Evolutionary conservation across 2,888 invertebrate genomes (phyloP), one percentile per base, ranked within the genome.

Genomic region (Branchipolynoe longqiensis): DNA sequence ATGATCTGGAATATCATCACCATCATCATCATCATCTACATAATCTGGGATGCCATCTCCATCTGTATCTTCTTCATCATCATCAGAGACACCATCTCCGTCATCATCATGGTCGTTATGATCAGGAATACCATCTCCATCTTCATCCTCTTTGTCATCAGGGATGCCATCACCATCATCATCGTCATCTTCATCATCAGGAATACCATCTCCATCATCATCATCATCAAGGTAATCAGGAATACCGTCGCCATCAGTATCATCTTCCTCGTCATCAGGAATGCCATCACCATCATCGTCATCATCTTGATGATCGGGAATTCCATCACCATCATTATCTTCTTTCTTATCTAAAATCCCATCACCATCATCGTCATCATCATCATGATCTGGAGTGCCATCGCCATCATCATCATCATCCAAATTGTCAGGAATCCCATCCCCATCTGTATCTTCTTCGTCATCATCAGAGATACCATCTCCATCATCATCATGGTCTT

Each of bases 271-370:
- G 25, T 59, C 18, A 54, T 88, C 89, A 1, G 92, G 92, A 41
- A 93, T 91, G 25, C 92, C 92, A 88, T 92, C 92, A 0, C 91
- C 92, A 89, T 92, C 92, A 59, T 83, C 85, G 59, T 88, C 88
- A 18, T 87, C 85, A 64, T 88, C 86, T 28, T 73, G 41, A n/a
- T 82, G n/a, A 74, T 88, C 89, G 1, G 92, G 92, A 38, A 93
- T 91, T 25, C 92, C 92, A 88, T 92, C 92, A 0, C 91, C 92
- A 89, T 92, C 92, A 14, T 85, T 87, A 84, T 92, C 92, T 59
- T 91, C 89, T n/a, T 91, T 91, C 87, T 91, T 87, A 22, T 85
- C 73, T 85, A 90, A 90, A 31, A 85, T 89, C 59, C 90, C 87
- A 36, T 91, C 91, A 88, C 91, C 90, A n/a, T 87, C 88, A 84